These are phyloP conservation scores for Trachemys scripta DNA, from an alignment of 2,113 vertebrate species.

Conservation along the genomic window DNA sequence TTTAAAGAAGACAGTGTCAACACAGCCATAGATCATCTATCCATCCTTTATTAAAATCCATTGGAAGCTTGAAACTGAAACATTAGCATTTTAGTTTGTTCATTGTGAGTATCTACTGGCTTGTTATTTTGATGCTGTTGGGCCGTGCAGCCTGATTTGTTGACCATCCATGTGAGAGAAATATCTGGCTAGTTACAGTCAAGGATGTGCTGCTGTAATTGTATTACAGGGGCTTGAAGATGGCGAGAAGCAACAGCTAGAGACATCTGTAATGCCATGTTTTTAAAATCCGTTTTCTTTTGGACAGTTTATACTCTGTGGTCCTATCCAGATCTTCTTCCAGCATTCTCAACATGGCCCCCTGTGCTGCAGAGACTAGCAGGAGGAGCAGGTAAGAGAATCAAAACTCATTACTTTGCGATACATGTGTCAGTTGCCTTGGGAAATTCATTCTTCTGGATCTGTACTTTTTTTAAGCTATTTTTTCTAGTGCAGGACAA, in stretches of 20 bases:
- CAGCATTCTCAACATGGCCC: conserved; percentile 91
- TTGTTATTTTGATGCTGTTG: neutral
- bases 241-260: neutral
- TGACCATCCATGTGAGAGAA: neutral
- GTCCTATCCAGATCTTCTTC: conserved; percentile 88
- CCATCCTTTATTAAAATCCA: neutral
- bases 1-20: neutral
- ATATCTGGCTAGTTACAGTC: neutral
- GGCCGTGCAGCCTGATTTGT: neutral
- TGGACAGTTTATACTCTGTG: conserved; percentile 92
- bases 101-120: neutral
- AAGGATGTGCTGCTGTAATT: neutral
- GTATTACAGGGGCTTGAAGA: neutral
- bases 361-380: conserved; percentile 91
- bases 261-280: neutral
- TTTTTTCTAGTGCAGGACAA: neutral
- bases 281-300: conserved; percentile 41
- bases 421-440: neutral
- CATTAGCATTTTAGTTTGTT: neutral
- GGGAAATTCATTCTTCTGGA: neutral
- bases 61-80: neutral
- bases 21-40: neutral
- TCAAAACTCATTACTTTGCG: neutral
- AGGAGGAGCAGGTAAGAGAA: conserved; percentile 91
- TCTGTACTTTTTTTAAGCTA: neutral